Evolutionary conservation across 2,797 vertebrate species (phyloP).

Genomic region (Lagocephalus sceleratus): DNA sequence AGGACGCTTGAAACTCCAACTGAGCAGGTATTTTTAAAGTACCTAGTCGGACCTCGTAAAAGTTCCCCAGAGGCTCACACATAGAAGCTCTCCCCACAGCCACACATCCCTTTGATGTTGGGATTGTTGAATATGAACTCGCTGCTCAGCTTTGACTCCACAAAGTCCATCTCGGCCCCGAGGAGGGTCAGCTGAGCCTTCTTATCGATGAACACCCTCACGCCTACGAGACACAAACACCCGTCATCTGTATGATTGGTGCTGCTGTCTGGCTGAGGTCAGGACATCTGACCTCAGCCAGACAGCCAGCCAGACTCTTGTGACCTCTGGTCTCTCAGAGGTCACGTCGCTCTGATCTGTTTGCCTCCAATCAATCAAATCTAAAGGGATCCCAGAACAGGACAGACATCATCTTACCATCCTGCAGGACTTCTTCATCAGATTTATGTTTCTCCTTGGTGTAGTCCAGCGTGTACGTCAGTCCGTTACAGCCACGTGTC

Average conservation of each 20-base stretch:
- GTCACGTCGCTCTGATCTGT: no score
- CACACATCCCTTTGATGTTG: conserved; percentile 97
- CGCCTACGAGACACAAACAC: conserved; percentile 72
- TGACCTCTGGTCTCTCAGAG: no score
- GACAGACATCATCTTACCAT: conserved; percentile 74
- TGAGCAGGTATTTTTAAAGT: no score
- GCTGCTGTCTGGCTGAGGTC: no score
- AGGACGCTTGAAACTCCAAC: no score
- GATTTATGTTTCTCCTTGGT: conserved; percentile 84
- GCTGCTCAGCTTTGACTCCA: conserved; percentile 90
- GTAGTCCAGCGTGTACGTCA: no score
- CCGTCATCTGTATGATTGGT: not conserved
- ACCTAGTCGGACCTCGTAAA: no score
- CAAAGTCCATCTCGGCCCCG: conserved; percentile 98
- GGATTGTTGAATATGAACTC: conserved; percentile 99
- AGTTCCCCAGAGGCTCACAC: conserved; percentile 74
- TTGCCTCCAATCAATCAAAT: no score
- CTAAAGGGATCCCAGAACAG: no score
- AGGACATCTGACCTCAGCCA: no score
- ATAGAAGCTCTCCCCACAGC: conserved; percentile 97
- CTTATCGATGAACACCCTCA: conserved; percentile 95
- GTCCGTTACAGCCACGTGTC: conserved; percentile 94
- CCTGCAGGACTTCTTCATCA: conserved; percentile 95
- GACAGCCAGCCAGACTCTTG: no score
- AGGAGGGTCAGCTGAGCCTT: conserved; percentile 96